A percentile compares a stretch with the other conserved stretches of the same genome.
Conservation (phyloP, 2,888 invertebrate species). For the Dynastes grantii region DNA sequence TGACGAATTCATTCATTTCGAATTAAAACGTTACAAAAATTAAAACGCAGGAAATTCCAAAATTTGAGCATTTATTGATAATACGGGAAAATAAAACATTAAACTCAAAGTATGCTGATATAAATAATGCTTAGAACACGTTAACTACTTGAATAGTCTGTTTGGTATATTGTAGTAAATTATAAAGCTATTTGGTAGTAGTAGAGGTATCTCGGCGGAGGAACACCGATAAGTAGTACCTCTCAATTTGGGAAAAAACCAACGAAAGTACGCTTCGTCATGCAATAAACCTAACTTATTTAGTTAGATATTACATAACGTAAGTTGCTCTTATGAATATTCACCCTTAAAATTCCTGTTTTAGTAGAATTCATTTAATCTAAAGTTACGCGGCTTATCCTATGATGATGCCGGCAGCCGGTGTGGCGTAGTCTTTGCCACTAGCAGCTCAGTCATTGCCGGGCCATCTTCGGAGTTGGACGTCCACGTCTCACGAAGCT, state of each 20-base stretch:
- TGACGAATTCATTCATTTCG: constrained; percentile 1
- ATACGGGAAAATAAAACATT: background rate
- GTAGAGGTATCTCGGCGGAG: too few relatives aligned
- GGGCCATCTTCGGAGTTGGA: constrained; percentile 64
- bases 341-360: background rate
- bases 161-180: too few relatives aligned
- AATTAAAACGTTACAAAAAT: background rate
- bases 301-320: background rate
- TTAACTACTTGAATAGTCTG: too few relatives aligned
- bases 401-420: constrained; percentile 10
- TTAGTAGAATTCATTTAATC: background rate
- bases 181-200: too few relatives aligned
- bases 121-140: background rate
- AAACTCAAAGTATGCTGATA: background rate
- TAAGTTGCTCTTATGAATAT: constrained; percentile 6
- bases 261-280: constrained; percentile 28
- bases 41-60: background rate
- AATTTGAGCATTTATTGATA: background rate
- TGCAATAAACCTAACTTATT: background rate
- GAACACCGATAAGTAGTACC: background rate
- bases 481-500: constrained; percentile 62
- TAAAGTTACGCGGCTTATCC: background rate
- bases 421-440: constrained; percentile 22
- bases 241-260: background rate
- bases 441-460: constrained; percentile 61